Evolutionary conservation across 2,797 vertebrate species (phyloP).

Genomic region (Chrosomus eos): DNA sequence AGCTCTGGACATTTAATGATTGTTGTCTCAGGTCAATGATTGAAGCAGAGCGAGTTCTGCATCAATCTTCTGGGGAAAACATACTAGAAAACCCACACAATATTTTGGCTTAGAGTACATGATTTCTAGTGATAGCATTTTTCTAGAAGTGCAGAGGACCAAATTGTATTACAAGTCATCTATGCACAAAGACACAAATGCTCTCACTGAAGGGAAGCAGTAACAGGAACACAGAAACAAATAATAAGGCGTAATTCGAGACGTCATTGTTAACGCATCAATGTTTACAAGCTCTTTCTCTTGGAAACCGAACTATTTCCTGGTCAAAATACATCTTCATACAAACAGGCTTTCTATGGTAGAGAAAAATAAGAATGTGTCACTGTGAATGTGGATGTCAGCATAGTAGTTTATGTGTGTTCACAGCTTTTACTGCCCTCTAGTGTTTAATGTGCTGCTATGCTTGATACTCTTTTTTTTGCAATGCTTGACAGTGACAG

Average conservation of each 20-base stretch:
- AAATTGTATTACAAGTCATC: constrained; percentile 4
- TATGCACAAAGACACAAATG: background rate
- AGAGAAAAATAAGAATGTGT: background rate
- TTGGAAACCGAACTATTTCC: background rate
- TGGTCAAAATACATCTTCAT: background rate
- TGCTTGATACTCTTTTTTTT: background rate
- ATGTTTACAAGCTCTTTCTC: constrained; percentile 11
- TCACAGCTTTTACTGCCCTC: constrained; percentile 41
- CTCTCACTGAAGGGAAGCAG: background rate
- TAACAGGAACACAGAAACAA: background rate
- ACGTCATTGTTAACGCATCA: constrained; percentile 19
- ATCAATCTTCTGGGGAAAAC: background rate
- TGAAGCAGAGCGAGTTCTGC: background rate
- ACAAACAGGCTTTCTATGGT: background rate
- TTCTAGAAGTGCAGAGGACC: background rate
- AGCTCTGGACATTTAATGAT: background rate
- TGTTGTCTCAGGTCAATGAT: background rate
- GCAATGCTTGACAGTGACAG: background rate
- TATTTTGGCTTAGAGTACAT: background rate
- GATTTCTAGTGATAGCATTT: background rate
- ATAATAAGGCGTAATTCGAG: background rate
- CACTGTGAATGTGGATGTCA: background rate
- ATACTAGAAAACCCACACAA: background rate
- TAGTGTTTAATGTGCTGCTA: constrained; percentile 22
- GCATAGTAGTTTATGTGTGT: background rate